Evolutionary conservation across 1,140 invertebrate species (phyloP), one percentile per base, ranked within the genome.

Genomic region (Drosophila grimshawi): DNA sequence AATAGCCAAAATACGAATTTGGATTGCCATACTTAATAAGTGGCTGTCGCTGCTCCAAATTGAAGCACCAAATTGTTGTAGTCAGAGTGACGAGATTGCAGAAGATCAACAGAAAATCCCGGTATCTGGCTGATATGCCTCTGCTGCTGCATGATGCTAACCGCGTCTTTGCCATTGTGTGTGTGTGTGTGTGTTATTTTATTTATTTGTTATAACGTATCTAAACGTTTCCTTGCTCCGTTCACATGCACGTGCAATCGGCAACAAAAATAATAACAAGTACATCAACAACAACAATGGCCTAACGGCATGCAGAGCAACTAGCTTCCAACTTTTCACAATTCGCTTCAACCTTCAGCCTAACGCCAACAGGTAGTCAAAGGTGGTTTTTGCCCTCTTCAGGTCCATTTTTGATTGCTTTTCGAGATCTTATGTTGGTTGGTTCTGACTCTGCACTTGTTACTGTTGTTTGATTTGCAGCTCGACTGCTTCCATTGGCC

Each of bases 1-100:
- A 91, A 57, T 92, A 92, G 56, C 91, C 91, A 27, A 92, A 92
- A 60, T 92, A 81, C 19, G 91, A 78, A 51, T 86, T 71, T 4
- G 39, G 48, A 75, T 92, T 64, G 10, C 91, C 90, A 62, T 85
- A 88, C 48, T 92, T 92, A 37, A 92, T 65, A 19, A 92, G 77
- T 3, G 91, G 91, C 46, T 92, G 74, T 39, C 91, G 73, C 35
- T 86, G 86, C 52, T 92, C 91, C 68, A 92, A 55, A 70, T 92
- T 92, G 48, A 92, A 92, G 59, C 57, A 41, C 5, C 30, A 3
- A 8, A 4, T 39, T n/a, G 33, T 5, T 3, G 30, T 29, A 6
- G 55, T 35, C 32, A 2, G 0, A 37, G 3, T 5, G 32, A 33
- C 1, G 39, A 43, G 39, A 43, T n/a, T n/a, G 29, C 48, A 51